A percentile compares a stretch with the other conserved stretches of the same genome.
Conservation (phyloP, 2,113 vertebrate species). For the Gallinago undulata region DNA sequence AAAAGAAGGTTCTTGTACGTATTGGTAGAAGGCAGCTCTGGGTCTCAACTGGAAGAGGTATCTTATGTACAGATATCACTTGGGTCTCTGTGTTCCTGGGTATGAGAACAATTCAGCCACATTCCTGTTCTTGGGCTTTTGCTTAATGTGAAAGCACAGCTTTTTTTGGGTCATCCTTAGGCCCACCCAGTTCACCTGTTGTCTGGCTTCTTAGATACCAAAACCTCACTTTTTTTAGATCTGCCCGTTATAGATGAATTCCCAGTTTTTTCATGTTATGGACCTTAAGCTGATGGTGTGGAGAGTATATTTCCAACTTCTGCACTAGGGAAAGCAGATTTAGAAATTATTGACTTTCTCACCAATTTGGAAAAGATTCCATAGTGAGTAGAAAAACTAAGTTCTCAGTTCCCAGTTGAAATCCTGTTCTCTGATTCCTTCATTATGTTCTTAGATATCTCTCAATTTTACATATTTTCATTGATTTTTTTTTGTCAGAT, state of each 20-base stretch:
- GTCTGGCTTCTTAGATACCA: not conserved
- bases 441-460: not conserved
- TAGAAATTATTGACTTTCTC: not conserved
- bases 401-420: not conserved
- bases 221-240: not conserved
- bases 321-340: not conserved
- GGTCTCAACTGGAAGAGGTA: not conserved
- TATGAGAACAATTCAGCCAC: not conserved
- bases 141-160: rapidly evolving
- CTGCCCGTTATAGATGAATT: not conserved
- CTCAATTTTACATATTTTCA: not conserved
- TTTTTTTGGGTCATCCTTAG: not conserved
- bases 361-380: not conserved
- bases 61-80: not conserved
- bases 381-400: not conserved
- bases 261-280: not conserved
- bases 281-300: not conserved
- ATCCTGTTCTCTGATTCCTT: not conserved
- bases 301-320: not conserved
- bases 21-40: not conserved
- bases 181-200: not conserved
- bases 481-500: not conserved
- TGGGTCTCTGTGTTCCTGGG: not conserved
- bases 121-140: not conserved
- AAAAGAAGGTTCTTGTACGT: not conserved